Conservation (phyloP, 2,113 vertebrate genomes). For the Xiphophorus couchianus region DNA sequence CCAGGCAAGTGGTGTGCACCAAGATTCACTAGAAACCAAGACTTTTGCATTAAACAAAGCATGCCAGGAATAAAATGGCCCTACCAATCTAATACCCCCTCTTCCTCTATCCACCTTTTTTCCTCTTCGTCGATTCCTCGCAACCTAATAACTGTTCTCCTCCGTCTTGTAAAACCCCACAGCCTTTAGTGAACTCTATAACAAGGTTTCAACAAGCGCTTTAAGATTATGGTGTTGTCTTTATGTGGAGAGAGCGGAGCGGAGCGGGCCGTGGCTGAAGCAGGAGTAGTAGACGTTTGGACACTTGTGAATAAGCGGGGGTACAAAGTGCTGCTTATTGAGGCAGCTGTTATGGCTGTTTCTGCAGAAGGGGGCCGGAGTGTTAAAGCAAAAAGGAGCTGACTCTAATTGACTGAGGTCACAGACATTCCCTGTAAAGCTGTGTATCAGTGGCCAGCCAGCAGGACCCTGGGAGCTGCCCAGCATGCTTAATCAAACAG, state of each 20-base stretch:
- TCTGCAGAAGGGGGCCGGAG: slow-evolving; percentile 38
- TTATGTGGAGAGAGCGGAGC: slow-evolving; percentile 62
- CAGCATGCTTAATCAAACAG: slow-evolving; percentile 82
- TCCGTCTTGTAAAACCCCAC: slow-evolving; percentile 69
- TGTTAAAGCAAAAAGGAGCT: slow-evolving; percentile 49
- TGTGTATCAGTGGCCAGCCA: slow-evolving; percentile 73
- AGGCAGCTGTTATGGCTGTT: slow-evolving; percentile 46
- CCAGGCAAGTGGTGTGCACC: slow-evolving; percentile 25
- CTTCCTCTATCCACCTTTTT: slow-evolving; percentile 22
- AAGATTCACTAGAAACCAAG: slow-evolving; percentile 44
- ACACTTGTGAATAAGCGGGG: slow-evolving; percentile 24
- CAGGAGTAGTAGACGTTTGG: slow-evolving; percentile 17
- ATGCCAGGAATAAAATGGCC: slow-evolving; percentile 32
- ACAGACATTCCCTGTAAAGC: slow-evolving; percentile 78
- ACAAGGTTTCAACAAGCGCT: slow-evolving; percentile 75
- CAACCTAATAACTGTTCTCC: slow-evolving; percentile 66
- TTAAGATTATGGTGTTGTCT: slow-evolving; percentile 73
- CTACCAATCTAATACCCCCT: slow-evolving; percentile 29
- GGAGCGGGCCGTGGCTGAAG: slow-evolving; percentile 42
- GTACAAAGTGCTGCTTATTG: slow-evolving; percentile 30
- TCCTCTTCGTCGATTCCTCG: slow-evolving; percentile 48
- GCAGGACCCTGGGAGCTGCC: slow-evolving; percentile 73
- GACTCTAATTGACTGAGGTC: slow-evolving; percentile 63
- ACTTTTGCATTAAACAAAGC: slow-evolving; percentile 45
- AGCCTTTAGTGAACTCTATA: slow-evolving; percentile 78